A percentile compares a stretch with the other conserved stretches of the same genome.
Evolutionary conservation across 2,797 vertebrate genomes (phyloP).

Genomic region (Neosilurus mollespiculum): DNA sequence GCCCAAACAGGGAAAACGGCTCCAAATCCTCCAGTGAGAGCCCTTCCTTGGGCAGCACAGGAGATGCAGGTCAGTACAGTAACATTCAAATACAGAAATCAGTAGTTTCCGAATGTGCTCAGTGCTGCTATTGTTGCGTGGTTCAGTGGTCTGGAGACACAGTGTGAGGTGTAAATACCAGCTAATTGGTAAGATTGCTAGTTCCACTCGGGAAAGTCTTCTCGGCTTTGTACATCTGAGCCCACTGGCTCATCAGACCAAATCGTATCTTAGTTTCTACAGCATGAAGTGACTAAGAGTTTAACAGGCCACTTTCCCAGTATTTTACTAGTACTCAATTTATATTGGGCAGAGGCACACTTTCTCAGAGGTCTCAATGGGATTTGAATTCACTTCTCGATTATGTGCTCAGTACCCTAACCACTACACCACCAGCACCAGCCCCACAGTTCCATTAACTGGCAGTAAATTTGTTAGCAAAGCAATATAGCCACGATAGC

Average conservation of each 20-base stretch:
- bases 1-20: slow-evolving; percentile 56
- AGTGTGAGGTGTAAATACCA: neutral
- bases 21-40: slow-evolving; percentile 80
- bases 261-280: no score
- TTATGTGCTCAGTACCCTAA: no score
- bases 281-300: no score
- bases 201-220: no score
- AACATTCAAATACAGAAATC: neutral
- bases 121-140: slow-evolving; percentile 4
- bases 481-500: neutral
- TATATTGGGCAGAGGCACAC: no score
- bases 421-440: no score
- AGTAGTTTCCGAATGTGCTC: neutral
- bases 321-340: no score
- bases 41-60: slow-evolving; percentile 75
- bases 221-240: no score
- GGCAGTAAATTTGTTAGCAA: neutral
- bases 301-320: no score
- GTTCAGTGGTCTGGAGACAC: neutral
- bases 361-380: no score
- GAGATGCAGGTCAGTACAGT: slow-evolving; percentile 70
- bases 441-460: neutral
- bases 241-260: no score
- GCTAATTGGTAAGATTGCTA: neutral
- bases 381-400: no score